These are phyloP conservation scores for Rhysida immarginata DNA, from an alignment of 1,140 invertebrate species.

Conservation along the genomic window DNA sequence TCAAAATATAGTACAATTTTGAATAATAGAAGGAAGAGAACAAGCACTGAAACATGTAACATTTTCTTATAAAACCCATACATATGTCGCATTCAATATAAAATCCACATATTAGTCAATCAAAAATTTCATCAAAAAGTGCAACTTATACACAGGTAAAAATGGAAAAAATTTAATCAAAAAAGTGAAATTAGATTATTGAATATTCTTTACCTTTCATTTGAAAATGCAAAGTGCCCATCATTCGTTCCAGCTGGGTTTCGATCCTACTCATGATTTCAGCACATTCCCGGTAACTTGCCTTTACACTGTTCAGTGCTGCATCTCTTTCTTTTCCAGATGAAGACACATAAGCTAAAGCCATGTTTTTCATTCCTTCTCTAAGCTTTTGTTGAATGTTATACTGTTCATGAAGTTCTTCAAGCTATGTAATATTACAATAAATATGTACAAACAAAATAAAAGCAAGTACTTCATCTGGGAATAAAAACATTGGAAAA, in stretches of 20 bases:
- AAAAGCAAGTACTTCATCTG: neutral
- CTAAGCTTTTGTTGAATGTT: slow-evolving; percentile 33
- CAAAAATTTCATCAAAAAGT: neutral
- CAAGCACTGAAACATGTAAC: too few species aligned
- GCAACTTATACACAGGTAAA: neutral
- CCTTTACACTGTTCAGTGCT: slow-evolving; percentile 36
- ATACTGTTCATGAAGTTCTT: slow-evolving; percentile 38
- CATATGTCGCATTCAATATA: too few species aligned
- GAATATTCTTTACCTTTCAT: slow-evolving; percentile 33
- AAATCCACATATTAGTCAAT: neutral
- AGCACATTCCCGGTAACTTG: slow-evolving; percentile 37
- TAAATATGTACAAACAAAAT: neutral
- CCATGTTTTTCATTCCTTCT: slow-evolving; percentile 37
- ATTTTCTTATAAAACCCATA: too few species aligned
- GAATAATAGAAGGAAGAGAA: too few species aligned
- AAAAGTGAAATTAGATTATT: neutral
- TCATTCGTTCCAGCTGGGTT: slow-evolving; percentile 36
- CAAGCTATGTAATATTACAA: slow-evolving; percentile 25
- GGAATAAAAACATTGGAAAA: neutral
- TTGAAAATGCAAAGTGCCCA: slow-evolving; percentile 38
- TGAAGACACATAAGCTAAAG: slow-evolving; percentile 34
- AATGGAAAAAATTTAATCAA: neutral
- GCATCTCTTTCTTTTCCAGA: slow-evolving; percentile 32
- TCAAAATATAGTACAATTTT: too few species aligned
- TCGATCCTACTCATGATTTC: slow-evolving; percentile 38